Evolutionary conservation across 2,113 vertebrate genomes (phyloP).

Genomic region (Hemicordylus capensis): DNA sequence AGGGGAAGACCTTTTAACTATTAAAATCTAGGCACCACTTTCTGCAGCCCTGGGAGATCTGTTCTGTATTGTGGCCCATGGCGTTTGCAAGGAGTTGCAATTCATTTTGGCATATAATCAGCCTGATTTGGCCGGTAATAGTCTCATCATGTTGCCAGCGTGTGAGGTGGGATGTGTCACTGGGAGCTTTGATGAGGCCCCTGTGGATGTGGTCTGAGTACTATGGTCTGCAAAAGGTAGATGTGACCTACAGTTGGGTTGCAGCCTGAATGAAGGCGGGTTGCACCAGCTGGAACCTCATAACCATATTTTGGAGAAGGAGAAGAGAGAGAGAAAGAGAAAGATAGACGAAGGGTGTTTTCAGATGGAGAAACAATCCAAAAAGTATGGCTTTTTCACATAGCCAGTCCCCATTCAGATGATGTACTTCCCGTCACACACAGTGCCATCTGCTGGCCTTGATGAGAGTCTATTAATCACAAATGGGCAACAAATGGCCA

Average conservation of each 20-base stretch:
- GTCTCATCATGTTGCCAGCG: neutral
- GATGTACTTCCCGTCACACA: no score
- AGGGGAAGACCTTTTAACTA: neutral
- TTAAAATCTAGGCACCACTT: neutral
- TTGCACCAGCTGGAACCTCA: neutral
- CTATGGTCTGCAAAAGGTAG: neutral
- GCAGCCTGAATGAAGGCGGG: neutral
- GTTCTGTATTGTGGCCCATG: neutral
- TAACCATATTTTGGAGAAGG: neutral
- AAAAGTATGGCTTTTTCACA: no score
- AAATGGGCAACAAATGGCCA: no score
- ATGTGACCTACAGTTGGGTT: neutral
- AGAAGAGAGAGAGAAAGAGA: neutral
- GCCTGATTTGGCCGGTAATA: neutral
- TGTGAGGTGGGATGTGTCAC: no score
- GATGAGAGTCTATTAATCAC: no score
- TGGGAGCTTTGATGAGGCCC: neutral
- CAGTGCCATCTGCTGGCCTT: no score
- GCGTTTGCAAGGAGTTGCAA: neutral
- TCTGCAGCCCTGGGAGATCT: neutral
- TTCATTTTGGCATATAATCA: neutral
- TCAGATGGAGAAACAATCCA: no score
- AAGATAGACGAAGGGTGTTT: no score
- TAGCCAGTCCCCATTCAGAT: no score
- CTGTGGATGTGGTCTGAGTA: neutral